Percentiles rank a stretch among this genome's conserved stretches.
These are phyloP conservation scores for Epizoanthus ramosus DNA, from an alignment of 92 coral and sea anemone species.

Conservation along the genomic window DNA sequence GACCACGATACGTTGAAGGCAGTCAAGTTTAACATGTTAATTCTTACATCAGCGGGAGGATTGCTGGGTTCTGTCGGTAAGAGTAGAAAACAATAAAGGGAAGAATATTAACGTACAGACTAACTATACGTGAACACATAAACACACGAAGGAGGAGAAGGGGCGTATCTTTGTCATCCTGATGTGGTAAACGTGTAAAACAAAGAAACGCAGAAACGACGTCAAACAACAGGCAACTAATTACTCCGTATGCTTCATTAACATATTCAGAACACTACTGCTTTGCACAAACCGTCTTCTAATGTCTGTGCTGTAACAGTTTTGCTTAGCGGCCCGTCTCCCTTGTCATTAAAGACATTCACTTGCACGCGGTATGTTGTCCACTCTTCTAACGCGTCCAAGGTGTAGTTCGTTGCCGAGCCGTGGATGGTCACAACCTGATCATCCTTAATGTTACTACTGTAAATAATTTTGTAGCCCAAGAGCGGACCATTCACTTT, in stretches of 20 bases:
- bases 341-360: slow-evolving; percentile 18
- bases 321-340: slow-evolving; percentile 5
- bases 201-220: too few species aligned
- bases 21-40: slow-evolving; percentile 12
- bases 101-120: too few species aligned
- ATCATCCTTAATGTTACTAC: not conserved
- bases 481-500: not conserved
- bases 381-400: not conserved
- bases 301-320: not conserved
- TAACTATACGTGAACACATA: too few species aligned
- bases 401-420: not conserved
- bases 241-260: too few species aligned
- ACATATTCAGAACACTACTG: too few species aligned
- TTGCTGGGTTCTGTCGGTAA: slow-evolving; percentile 27
- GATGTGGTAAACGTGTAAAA: too few species aligned
- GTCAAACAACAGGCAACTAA: too few species aligned
- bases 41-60: slow-evolving; percentile 22
- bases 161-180: too few species aligned
- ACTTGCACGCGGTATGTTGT: not conserved
- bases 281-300: not conserved
- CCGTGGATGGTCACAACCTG: not conserved
- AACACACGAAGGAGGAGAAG: too few species aligned
- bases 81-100: not conserved
- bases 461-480: slow-evolving; percentile 9
- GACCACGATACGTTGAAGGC: slow-evolving; percentile 42